Percentiles rank a stretch among this genome's conserved stretches.
Conservation (phyloP, 2,113 vertebrate species). For the Coracopsis vasa region DNA sequence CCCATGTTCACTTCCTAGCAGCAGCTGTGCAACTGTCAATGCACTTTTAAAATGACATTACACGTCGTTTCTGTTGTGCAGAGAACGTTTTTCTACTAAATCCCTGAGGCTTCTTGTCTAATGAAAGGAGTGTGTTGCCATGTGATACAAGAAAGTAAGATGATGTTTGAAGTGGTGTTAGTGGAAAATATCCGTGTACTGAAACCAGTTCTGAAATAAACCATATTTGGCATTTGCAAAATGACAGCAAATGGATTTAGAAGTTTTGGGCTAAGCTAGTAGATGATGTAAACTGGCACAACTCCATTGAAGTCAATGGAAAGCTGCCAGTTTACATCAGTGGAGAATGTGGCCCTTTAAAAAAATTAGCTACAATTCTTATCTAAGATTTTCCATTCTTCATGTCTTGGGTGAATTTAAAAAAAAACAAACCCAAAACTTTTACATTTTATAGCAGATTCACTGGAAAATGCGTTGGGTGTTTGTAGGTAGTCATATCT, state of each 20-base stretch:
- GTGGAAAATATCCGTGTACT: conserved; percentile 28
- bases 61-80: background rate
- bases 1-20: background rate
- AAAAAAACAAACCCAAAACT: background rate
- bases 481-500: background rate
- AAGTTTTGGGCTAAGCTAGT: conserved; percentile 42
- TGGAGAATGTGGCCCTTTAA: conserved; percentile 39
- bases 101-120: background rate
- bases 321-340: conserved; percentile 52
- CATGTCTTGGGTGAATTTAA: conserved; percentile 1
- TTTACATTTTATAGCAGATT: background rate
- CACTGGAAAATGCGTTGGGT: background rate
- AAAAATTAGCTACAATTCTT: conserved; percentile 11
- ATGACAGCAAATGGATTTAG: conserved; percentile 41
- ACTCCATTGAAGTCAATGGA: conserved; percentile 40
- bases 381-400: conserved; percentile 58
- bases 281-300: conserved; percentile 56
- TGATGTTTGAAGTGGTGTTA: background rate
- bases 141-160: conserved; percentile 3
- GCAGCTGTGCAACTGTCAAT: fast-evolving
- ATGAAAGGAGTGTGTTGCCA: conserved; percentile 26
- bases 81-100: background rate
- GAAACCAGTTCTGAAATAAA: conserved; percentile 38
- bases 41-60: background rate
- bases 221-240: background rate